Conservation (phyloP, 2,888 invertebrate species). For the Lagria hirta region DNA sequence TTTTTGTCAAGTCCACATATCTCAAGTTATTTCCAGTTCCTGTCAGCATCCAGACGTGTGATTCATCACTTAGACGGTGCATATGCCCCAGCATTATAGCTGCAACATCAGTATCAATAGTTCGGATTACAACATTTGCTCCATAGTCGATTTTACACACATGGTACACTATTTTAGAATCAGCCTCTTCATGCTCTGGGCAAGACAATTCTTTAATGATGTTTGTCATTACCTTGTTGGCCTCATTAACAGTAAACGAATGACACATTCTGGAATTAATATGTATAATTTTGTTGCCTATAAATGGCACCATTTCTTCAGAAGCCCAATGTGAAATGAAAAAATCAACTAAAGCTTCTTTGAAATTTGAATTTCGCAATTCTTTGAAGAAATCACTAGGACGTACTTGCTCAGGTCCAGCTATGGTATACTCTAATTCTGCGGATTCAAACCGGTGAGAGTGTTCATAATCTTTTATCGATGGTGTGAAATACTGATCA, state of each 20-base stretch:
- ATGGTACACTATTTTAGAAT: conserved; percentile 28
- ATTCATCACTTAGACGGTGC: conserved; percentile 29
- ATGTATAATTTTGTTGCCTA: conserved; percentile 31
- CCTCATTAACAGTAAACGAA: conserved; percentile 39
- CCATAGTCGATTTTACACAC: conserved; percentile 25
- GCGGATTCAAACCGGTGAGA: conserved; percentile 29
- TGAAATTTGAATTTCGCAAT: conserved; percentile 35
- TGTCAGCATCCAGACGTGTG: conserved; percentile 29
- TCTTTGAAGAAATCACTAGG: conserved; percentile 34
- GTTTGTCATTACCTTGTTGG: conserved; percentile 24
- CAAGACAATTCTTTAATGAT: conserved; percentile 26
- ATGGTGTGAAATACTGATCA: conserved; percentile 30
- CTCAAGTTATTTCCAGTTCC: conserved; percentile 33
- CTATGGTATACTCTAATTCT: conserved; percentile 33
- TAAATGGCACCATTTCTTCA: conserved; percentile 37
- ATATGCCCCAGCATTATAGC: conserved; percentile 35
- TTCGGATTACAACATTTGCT: conserved; percentile 33
- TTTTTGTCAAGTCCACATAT: conserved; percentile 29
- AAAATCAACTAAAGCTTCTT: conserved; percentile 36
- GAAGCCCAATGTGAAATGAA: conserved; percentile 37
- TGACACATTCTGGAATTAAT: conserved; percentile 30
- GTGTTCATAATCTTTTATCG: conserved; percentile 33
- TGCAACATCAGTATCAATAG: conserved; percentile 33
- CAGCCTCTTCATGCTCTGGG: conserved; percentile 29
- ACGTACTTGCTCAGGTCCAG: conserved; percentile 36